Percentiles rank a stretch among this genome's conserved stretches.
phyloP scores from a whole-genome alignment of 2,113 vertebrate species.

The Thryonomys swinderianus region DNA sequence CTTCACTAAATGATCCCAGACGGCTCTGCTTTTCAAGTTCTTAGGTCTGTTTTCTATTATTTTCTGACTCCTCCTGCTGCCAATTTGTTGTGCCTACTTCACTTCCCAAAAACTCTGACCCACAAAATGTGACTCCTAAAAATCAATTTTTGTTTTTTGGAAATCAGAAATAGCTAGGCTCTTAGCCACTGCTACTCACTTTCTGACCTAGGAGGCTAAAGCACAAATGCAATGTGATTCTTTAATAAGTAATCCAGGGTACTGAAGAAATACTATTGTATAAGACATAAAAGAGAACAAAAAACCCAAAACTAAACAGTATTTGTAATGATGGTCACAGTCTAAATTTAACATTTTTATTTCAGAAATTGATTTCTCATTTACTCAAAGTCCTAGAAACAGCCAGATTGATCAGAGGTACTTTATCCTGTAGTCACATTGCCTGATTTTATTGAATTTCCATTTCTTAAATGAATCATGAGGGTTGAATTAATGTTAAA shows the following conservation, averaged over 20 bases:
- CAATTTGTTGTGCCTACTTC: constrained; percentile 61
- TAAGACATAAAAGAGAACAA: neutral
- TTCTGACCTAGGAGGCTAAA: constrained; percentile 50
- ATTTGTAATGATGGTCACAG: neutral
- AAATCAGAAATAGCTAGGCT: constrained; percentile 58
- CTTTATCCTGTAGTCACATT: constrained; percentile 73
- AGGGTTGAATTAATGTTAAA: constrained; percentile 90
- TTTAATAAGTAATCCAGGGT: constrained; percentile 30
- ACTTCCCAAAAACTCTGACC: constrained; percentile 59
- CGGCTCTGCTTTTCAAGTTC: neutral
- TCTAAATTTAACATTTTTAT: constrained; percentile 55
- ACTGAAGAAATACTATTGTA: neutral
- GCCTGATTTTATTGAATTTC: constrained; percentile 85
- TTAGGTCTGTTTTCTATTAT: constrained; percentile 70
- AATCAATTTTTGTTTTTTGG: constrained; percentile 60
- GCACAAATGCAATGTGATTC: neutral
- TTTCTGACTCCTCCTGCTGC: constrained; percentile 50
- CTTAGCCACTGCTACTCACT: constrained; percentile 4
- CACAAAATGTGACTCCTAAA: constrained; percentile 60
- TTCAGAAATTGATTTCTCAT: constrained; percentile 60
- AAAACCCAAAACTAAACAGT: neutral
- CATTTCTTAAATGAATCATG: constrained; percentile 92
- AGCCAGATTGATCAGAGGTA: constrained; percentile 18
- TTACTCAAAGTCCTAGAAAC: constrained; percentile 7
- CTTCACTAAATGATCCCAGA: constrained; percentile 69